Evolutionary conservation across 1,140 invertebrate species (phyloP).

Genomic region (Megalopta genalis): DNA sequence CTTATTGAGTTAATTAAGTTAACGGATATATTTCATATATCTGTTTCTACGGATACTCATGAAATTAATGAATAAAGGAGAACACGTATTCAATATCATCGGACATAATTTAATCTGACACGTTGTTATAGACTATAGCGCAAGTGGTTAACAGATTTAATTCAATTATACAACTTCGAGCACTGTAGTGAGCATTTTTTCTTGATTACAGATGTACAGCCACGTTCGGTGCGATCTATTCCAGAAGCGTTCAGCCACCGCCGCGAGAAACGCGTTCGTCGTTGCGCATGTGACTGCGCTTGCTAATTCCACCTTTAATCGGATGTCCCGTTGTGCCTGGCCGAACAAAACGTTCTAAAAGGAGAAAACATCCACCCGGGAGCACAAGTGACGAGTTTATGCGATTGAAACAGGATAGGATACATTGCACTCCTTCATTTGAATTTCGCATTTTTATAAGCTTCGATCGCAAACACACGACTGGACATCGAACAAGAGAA

Average conservation of each 20-base stretch:
- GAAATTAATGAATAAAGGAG: too few species aligned
- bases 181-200: not conserved
- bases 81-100: too few species aligned
- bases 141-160: too few species aligned
- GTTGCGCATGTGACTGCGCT: conserved; percentile 83
- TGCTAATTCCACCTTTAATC: conserved; percentile 73
- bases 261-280: conserved; percentile 82
- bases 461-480: not conserved
- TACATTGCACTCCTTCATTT: not conserved
- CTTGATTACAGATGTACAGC: conserved; percentile 82
- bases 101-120: too few species aligned
- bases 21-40: too few species aligned
- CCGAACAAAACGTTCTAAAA: conserved; percentile 5
- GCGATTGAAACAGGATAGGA: conserved; percentile 3
- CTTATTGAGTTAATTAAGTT: too few species aligned
- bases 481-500: not conserved
- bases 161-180: too few species aligned
- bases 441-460: not conserved
- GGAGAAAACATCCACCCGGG: not conserved
- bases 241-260: conserved; percentile 77
- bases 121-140: too few species aligned
- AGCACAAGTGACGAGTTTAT: conserved; percentile 22
- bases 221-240: conserved; percentile 82
- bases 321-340: conserved; percentile 13
- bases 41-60: too few species aligned